Evolutionary conservation across 1,140 invertebrate genomes (phyloP).

Genomic region (Drosophila grimshawi): DNA sequence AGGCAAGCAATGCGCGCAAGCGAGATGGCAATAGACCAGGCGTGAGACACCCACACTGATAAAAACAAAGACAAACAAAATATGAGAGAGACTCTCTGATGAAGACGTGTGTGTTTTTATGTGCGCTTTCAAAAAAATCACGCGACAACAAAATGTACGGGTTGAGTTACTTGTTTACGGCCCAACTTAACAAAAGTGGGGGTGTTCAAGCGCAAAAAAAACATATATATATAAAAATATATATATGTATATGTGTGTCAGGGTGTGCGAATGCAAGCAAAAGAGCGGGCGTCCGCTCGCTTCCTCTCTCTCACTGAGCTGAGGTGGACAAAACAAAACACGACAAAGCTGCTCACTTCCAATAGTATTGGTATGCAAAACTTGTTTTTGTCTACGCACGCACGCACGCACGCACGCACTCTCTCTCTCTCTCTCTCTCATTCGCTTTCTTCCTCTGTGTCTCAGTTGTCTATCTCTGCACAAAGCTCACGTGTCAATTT

Average conservation of each 20-base stretch:
- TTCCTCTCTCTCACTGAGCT: conserved; percentile 5
- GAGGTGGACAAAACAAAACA: conserved; percentile 37
- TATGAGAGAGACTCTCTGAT: conserved; percentile 3
- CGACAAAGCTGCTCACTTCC: conserved; percentile 22
- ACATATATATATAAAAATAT: neutral
- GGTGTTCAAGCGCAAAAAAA: conserved; percentile 4
- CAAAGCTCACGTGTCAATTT: conserved; percentile 58
- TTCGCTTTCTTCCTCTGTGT: neutral
- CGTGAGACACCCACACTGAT: conserved; percentile 20
- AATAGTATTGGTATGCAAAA: conserved; percentile 55
- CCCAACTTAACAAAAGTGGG: conserved; percentile 16
- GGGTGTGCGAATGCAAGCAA: conserved; percentile 35
- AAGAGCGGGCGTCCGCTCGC: neutral
- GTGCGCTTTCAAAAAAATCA: conserved; percentile 24
- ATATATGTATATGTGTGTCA: conserved; percentile 25
- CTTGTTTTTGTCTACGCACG: conserved; percentile 63
- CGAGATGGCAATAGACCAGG: conserved; percentile 36
- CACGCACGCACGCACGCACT: conserved; percentile 11
- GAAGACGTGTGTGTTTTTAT: conserved; percentile 4
- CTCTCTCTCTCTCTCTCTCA: conserved; percentile 9
- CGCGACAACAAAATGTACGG: conserved; percentile 35
- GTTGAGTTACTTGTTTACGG: conserved; percentile 34
- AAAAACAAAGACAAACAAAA: conserved; percentile 10
- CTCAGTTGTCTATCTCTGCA: neutral
- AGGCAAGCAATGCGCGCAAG: conserved; percentile 33